These are phyloP conservation scores for Tonatia bakeri DNA, from an alignment of 2,113 vertebrate genomes.

Conservation along the genomic window DNA sequence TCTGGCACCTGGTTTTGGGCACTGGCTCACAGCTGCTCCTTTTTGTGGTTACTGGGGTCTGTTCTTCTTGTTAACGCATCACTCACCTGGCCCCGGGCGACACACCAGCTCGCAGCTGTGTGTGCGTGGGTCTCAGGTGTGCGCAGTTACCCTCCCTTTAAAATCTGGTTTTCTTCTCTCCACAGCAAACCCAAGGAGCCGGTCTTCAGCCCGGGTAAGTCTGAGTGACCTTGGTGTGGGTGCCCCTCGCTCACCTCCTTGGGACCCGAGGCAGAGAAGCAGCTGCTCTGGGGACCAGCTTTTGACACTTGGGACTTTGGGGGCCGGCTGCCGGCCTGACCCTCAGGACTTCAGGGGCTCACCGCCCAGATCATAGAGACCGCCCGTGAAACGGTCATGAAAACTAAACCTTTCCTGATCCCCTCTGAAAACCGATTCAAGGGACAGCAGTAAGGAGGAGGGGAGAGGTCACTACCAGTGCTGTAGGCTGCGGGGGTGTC, in stretches of 20 bases:
- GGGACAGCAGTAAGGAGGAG: background rate
- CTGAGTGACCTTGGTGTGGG: background rate
- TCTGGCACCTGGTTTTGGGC: background rate
- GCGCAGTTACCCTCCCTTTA: background rate
- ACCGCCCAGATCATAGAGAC: background rate
- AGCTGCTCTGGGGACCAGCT: background rate
- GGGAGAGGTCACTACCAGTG: background rate
- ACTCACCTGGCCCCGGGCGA: accelerated
- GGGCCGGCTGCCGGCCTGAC: background rate
- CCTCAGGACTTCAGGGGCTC: background rate
- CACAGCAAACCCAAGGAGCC: constrained; percentile 97
- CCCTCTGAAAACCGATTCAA: background rate
- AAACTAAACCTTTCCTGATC: background rate
- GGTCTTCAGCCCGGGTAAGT: constrained; percentile 96
- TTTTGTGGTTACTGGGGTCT: accelerated
- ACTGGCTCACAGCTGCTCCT: accelerated
- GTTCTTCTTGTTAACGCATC: background rate
- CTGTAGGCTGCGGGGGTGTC: too few species aligned
- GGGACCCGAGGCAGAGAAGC: background rate
- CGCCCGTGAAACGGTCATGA: background rate
- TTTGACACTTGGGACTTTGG: background rate
- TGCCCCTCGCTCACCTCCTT: background rate
- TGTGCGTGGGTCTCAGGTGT: background rate
- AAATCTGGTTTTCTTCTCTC: constrained; percentile 53
- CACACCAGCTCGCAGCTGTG: accelerated